Percentiles rank a stretch among this genome's conserved stretches.
phyloP scores from a whole-genome alignment of 2,113 vertebrate genomes.

The Zosterops hypoxanthus region DNA sequence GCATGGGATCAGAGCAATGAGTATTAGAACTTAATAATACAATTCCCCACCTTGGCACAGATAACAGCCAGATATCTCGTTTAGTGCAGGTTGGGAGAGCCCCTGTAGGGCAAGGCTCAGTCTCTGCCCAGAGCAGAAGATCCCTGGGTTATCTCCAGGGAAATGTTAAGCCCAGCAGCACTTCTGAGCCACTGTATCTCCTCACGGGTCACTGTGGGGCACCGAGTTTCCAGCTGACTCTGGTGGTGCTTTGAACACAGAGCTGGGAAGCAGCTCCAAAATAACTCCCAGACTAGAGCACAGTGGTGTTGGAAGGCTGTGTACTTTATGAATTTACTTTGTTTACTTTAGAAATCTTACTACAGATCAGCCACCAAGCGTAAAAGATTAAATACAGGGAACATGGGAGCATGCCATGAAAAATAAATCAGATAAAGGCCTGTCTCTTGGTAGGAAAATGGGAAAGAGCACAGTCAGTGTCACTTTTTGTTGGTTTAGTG shows the following conservation, averaged over 20 bases:
- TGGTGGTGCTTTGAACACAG: accelerated
- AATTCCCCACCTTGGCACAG: background rate
- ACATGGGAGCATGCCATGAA: background rate
- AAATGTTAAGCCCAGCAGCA: background rate
- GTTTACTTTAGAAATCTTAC: background rate
- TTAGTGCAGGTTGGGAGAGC: background rate
- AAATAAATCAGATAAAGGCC: background rate
- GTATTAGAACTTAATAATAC: background rate
- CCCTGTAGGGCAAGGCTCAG: background rate
- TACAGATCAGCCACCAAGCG: background rate
- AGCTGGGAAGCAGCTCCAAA: background rate
- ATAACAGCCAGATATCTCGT: background rate
- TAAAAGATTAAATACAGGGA: background rate
- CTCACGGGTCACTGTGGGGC: background rate
- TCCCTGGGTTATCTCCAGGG: background rate
- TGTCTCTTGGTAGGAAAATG: background rate
- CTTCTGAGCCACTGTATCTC: background rate
- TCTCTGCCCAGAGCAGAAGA: background rate
- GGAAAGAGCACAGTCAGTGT: background rate
- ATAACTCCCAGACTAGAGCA: background rate
- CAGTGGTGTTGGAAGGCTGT: background rate
- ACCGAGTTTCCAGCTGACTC: background rate
- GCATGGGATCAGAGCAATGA: background rate
- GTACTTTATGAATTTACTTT: background rate
- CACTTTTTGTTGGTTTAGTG: background rate